Evolutionary conservation across 2,888 invertebrate genomes (phyloP).

Genomic region (Parnassius apollo): DNA sequence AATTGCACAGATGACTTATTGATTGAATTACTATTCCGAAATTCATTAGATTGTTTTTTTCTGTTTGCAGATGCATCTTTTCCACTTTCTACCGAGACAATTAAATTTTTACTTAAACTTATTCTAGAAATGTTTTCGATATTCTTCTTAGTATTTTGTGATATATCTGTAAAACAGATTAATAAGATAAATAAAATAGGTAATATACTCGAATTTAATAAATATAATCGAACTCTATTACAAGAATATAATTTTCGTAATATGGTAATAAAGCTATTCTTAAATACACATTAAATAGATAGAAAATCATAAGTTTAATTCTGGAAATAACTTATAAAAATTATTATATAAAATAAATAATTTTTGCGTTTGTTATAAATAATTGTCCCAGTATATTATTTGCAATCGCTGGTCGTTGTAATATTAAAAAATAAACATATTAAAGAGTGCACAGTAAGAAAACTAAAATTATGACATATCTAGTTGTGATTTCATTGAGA

Average conservation of each 20-base stretch:
- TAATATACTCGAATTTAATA: too few relatives aligned
- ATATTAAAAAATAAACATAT: too few relatives aligned
- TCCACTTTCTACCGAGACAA: constrained; percentile 46
- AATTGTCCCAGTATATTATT: neutral
- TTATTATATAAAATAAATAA: neutral
- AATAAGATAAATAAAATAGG: neutral
- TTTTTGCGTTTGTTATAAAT: neutral
- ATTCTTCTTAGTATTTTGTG: constrained; percentile 38
- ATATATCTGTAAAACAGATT: constrained; percentile 37
- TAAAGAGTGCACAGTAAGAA: too few relatives aligned
- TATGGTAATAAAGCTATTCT: neutral
- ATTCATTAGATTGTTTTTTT: constrained; percentile 41
- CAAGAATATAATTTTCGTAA: neutral
- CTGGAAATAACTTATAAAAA: neutral
- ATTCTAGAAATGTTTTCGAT: constrained; percentile 39
- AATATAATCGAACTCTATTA: too few relatives aligned
- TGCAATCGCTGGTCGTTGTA: too few relatives aligned
- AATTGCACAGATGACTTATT: constrained; percentile 40
- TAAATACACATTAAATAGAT: neutral
- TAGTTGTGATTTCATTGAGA: too few relatives aligned
- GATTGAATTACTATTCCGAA: constrained; percentile 32
- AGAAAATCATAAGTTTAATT: neutral
- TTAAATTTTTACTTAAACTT: constrained; percentile 50
- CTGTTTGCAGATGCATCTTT: constrained; percentile 43
- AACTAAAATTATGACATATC: too few relatives aligned